Evolutionary conservation across 2,113 vertebrate species (phyloP).

Genomic region (Grammomys dolichurus): DNA sequence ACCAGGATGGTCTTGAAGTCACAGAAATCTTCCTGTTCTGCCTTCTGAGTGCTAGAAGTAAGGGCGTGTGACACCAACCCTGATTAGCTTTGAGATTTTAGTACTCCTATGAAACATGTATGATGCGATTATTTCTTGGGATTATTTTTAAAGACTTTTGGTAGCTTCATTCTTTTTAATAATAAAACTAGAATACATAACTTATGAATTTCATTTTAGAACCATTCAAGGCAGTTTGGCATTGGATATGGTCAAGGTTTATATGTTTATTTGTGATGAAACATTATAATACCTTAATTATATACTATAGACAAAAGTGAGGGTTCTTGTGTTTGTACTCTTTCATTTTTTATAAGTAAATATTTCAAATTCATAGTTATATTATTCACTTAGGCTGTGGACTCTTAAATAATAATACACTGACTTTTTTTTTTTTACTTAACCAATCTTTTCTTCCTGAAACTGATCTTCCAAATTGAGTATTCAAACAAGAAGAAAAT

Average conservation of each 20-base stretch:
- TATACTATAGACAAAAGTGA: not conserved
- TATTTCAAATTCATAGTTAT: conserved; percentile 13
- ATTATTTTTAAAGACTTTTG: not conserved
- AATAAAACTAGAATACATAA: not conserved
- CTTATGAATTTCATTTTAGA: conserved; percentile 14
- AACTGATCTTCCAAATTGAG: not conserved
- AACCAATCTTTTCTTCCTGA: not conserved
- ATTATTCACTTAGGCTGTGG: not conserved
- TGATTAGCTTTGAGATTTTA: not conserved
- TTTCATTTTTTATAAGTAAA: not conserved
- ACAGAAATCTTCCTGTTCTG: not conserved
- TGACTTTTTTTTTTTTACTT: not conserved
- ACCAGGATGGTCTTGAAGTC: no score
- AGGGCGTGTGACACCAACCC: not conserved
- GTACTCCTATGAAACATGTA: not conserved
- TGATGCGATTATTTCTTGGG: not conserved
- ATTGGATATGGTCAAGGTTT: not conserved
- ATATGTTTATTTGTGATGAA: not conserved
- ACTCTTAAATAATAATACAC: not conserved
- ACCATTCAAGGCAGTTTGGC: not conserved
- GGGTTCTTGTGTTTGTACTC: not conserved
- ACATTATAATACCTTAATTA: not conserved
- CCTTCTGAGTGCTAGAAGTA: not conserved
- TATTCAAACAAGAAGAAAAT: not conserved
- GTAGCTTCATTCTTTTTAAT: conserved; percentile 4